Evolutionary conservation across 2,888 invertebrate genomes (phyloP), one percentile per base, ranked within the genome.

Genomic region (Yponomeuta cagnagella): DNA sequence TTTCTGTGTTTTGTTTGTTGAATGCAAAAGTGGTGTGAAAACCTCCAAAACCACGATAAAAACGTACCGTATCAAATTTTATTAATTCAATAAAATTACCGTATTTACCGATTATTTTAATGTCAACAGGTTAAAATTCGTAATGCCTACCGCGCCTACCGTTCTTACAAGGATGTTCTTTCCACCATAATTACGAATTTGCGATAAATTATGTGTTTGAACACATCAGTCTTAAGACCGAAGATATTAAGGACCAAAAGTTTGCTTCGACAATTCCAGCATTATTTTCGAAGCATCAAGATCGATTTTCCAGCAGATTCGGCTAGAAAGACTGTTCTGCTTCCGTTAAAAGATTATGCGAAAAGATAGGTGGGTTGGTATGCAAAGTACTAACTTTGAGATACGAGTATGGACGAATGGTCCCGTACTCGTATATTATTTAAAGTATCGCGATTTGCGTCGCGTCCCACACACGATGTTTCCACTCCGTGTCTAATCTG

Each of bases 311-410:
- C 52, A 58, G 12, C 1, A 58, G 15, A 15, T 58, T 3, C 52
- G 12, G 52, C 15, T 58, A 15, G 15, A 58, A 15, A 58, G 12
- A 15, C 12, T 58, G 23, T 12, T 68, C 43, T 84, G 86, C 85
- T 87, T 86, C 80, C 83, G 81, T 90, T 90, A 88, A 76, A 80
- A 86, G 91, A 91, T 90, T 86, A 85, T 86, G 86, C 83, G 83
- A 84, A 85, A 87, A 90, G 90, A 90, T 90, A 88, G 84, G 82
- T 87, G 81, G 86, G 79, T 84, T 81, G 80, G 87, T 87, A 91
- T 90, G 90, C 89, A 89, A 89, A 91, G 87, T 86, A 23, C n/a
- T 68, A 23, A 89, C 89, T 91, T 85, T 84, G 85, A 88, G 90
- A 90, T 91, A 89, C 90, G 89, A 84, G 83, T 64, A 68, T 68